Evolutionary conservation across 2,113 vertebrate genomes (phyloP).

Genomic region (Apodemus sylvaticus): DNA sequence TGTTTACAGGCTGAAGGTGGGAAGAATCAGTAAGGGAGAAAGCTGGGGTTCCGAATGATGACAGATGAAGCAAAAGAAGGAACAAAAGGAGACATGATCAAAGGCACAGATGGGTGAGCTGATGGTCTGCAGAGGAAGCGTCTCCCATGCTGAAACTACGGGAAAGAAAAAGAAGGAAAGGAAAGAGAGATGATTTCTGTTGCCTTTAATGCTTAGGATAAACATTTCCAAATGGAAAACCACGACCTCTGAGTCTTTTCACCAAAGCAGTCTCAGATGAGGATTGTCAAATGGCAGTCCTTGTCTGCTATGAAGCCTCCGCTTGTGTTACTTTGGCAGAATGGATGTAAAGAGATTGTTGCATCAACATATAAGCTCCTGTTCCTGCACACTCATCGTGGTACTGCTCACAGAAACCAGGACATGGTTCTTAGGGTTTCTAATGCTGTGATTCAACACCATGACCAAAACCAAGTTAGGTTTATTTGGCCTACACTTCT

Average conservation of each 20-base stretch:
- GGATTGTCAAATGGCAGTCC: neutral
- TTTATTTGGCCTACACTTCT: neutral
- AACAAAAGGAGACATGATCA: neutral
- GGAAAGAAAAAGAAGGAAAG: neutral
- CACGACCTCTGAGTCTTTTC: neutral
- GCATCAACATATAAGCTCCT: neutral
- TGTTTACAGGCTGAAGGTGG: neutral
- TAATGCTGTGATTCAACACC: neutral
- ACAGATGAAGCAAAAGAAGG: neutral
- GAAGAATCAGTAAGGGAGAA: neutral
- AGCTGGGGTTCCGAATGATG: neutral
- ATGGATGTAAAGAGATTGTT: neutral
- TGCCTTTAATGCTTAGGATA: neutral
- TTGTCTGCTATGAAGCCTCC: neutral
- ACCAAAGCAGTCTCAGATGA: neutral
- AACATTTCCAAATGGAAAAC: constrained; percentile 2
- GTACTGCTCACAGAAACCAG: neutral
- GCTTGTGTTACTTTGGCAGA: neutral
- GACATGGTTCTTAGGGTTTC: neutral
- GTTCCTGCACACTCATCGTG: neutral
- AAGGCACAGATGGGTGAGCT: neutral
- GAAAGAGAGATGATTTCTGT: too few species aligned
- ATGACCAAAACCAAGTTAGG: too few species aligned
- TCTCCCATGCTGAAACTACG: neutral
- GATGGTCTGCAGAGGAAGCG: neutral